Evolutionary conservation across 1,140 invertebrate species (phyloP).

Genomic region (Ostrea edulis): DNA sequence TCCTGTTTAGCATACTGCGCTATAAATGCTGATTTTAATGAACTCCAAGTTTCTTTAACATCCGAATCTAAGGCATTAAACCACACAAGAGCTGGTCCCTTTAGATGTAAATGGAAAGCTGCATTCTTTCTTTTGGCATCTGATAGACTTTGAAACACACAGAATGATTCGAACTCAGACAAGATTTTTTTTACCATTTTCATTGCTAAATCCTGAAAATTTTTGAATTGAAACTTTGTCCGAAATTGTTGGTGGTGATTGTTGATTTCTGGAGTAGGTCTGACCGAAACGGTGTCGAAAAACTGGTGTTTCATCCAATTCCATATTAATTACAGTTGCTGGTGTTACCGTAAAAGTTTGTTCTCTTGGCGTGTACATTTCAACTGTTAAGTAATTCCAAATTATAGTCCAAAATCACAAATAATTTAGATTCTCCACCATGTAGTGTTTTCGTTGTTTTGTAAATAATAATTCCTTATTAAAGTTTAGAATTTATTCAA

Average conservation of each 20-base stretch:
- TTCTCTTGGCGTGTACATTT: too few relatives aligned
- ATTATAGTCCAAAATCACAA: too few relatives aligned
- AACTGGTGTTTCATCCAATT: neutral
- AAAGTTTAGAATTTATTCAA: too few relatives aligned
- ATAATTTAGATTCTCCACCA: too few relatives aligned
- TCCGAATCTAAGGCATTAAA: conserved; percentile 35
- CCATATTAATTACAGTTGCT: too few relatives aligned
- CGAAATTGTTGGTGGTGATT: neutral
- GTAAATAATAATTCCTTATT: too few relatives aligned
- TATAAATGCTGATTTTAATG: neutral
- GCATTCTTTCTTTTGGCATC: conserved; percentile 19
- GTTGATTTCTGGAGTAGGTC: neutral
- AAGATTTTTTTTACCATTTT: conserved; percentile 39
- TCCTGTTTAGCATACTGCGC: conserved; percentile 21
- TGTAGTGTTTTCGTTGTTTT: too few relatives aligned
- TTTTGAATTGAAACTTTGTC: conserved; percentile 13
- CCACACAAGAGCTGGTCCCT: conserved; percentile 43
- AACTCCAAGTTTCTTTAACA: conserved; percentile 9
- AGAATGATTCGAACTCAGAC: conserved; percentile 42
- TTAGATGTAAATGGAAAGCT: conserved; percentile 44
- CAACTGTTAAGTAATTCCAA: too few relatives aligned
- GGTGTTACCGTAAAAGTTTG: too few relatives aligned
- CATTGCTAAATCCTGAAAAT: neutral
- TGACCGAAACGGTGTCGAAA: neutral
- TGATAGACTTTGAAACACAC: neutral